A percentile compares a stretch with the other conserved stretches of the same genome.
Conservation (phyloP, 2,888 invertebrate genomes). For the Caenorhabditis japonica region DNA sequence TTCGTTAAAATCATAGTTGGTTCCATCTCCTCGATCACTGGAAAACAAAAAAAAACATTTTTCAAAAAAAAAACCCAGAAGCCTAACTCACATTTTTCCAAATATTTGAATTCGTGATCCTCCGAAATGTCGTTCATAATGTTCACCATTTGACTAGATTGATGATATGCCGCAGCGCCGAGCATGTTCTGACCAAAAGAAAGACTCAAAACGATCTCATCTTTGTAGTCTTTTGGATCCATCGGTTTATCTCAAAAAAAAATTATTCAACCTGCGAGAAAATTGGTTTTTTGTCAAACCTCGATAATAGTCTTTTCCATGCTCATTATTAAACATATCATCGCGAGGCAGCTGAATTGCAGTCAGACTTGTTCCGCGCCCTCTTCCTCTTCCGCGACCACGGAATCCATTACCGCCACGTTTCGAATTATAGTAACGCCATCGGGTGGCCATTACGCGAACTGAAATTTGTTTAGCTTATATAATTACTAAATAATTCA, state of each 20-base stretch:
- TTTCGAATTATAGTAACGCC: conserved; percentile 43
- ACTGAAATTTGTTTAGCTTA: no score
- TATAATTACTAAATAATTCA: no score
- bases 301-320: conserved; percentile 4
- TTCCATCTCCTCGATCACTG: conserved; percentile 67
- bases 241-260: conserved; percentile 21
- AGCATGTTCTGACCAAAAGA: conserved; percentile 43
- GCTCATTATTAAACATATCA: conserved; percentile 14
- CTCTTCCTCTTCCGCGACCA: conserved; percentile 30
- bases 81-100: conserved; percentile 57
- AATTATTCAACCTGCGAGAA: no score
- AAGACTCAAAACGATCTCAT: conserved; percentile 37
- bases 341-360: conserved; percentile 21
- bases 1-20: conserved; percentile 68
- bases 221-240: conserved; percentile 27
- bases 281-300: neutral
- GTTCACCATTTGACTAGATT: conserved; percentile 47
- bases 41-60: conserved; percentile 33
- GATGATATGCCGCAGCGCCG: conserved; percentile 61
- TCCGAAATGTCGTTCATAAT: conserved; percentile 68
- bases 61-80: no score
- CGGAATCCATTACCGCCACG: conserved; percentile 26
- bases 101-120: conserved; percentile 59
- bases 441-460: conserved; percentile 35
- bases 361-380: conserved; percentile 7